These are phyloP conservation scores for Onychostruthus taczanowskii DNA, from an alignment of 2,113 vertebrate genomes.

Conservation along the genomic window DNA sequence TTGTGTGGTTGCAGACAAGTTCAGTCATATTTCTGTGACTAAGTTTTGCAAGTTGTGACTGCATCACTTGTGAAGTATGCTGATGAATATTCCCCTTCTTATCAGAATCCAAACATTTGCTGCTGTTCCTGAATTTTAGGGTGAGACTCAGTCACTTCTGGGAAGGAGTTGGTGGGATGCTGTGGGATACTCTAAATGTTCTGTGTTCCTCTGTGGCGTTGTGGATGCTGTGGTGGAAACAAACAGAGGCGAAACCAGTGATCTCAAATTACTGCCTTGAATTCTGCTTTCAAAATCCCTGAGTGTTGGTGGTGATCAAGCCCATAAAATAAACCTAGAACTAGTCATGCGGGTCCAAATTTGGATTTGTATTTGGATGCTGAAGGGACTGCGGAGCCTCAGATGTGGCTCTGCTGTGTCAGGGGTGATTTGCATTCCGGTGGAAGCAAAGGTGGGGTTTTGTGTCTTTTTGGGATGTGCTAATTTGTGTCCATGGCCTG, in stretches of 20 bases:
- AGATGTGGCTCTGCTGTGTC: background rate
- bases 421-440: background rate
- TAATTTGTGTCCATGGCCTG: rapidly evolving
- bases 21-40: constrained; percentile 65
- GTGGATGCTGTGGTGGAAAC: background rate
- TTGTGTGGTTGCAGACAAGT: constrained; percentile 59
- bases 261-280: background rate
- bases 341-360: background rate
- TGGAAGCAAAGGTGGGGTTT: background rate
- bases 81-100: constrained; percentile 38
- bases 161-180: background rate
- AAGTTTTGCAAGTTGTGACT: constrained; percentile 59
- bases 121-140: background rate
- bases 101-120: constrained; percentile 36
- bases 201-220: rapidly evolving
- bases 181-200: background rate
- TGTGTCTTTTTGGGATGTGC: background rate
- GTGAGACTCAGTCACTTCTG: background rate
- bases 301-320: background rate
- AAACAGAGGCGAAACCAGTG: background rate
- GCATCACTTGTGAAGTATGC: constrained; percentile 28
- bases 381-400: background rate
- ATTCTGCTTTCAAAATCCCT: background rate
- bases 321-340: background rate
- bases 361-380: background rate